These are phyloP conservation scores for Pinna nobilis DNA, from an alignment of 1,140 invertebrate species.

Conservation along the genomic window DNA sequence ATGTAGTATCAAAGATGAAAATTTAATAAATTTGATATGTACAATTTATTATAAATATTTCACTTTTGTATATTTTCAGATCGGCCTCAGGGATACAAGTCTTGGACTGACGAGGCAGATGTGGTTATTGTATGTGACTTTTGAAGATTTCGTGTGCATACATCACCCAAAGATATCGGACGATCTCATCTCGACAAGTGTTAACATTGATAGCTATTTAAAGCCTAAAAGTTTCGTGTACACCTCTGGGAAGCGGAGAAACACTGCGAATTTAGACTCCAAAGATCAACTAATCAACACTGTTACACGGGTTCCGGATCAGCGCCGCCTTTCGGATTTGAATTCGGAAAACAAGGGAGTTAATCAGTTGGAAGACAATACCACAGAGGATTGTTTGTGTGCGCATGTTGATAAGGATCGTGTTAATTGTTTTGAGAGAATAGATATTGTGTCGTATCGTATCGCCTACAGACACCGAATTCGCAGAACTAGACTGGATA, in stretches of 20 bases:
- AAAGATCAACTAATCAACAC: too few relatives aligned
- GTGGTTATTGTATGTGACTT: constrained; percentile 51
- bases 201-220: constrained; percentile 39
- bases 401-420: background rate
- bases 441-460: background rate
- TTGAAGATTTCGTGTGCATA: constrained; percentile 49
- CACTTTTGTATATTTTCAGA: constrained; percentile 37
- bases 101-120: constrained; percentile 44
- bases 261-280: too few relatives aligned
- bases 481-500: background rate
- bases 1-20: background rate
- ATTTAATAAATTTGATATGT: background rate
- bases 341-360: too few relatives aligned
- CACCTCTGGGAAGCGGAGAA: constrained; percentile 1
- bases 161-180: constrained; percentile 29
- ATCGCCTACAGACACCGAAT: constrained; percentile 14
- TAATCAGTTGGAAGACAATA: too few relatives aligned
- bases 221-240: constrained; percentile 6
- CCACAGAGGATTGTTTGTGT: too few relatives aligned
- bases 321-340: too few relatives aligned
- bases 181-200: constrained; percentile 22
- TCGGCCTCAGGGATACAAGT: constrained; percentile 31
- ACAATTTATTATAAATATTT: background rate
- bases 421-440: background rate
- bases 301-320: too few relatives aligned